Evolutionary conservation across 2,797 vertebrate genomes (phyloP), one percentile per base, ranked within the genome.

Genomic region (Lerista edwardsae): DNA sequence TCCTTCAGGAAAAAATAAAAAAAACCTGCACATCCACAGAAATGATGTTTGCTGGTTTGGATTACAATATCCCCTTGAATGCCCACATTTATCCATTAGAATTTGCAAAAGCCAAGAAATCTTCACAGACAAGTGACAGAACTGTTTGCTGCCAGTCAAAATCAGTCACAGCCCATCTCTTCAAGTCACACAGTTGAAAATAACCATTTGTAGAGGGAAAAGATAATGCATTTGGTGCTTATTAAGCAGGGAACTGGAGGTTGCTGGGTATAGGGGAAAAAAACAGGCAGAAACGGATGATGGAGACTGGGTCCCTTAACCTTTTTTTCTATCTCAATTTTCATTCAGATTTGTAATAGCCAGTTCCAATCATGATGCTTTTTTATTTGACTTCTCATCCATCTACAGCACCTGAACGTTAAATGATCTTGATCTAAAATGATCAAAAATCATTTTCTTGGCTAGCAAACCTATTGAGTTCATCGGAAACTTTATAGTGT

Each of bases 11-110:
- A 78, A 27, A 5, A 55, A 55, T 17, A 55, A 55, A 51, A 51
- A 14, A 51, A 2, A 51, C 7, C 4, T 55, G 69, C 0, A 0
- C 1, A 5, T 23, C 27, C 87, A 17, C 34, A 0, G 0, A 86
- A 73, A 39, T 34, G 57, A 36, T 79, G 41, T 85, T 78, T 75
- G 78, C 80, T 74, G 27, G 8, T 55, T 76, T 80, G 75, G 41
- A 73, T 89, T 90, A 55, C 31, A 72, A 25, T 80, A 61, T 74
- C 23, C 29, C 73, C 36, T 86, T 72, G 19, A 64, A 68, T 0
- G 2, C 61, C n/a, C 17, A 75, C 62, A 21, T 82, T 84, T 62
- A 61, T 67, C 71, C 69, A 7, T 1, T 19, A 62, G 21, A 47
- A 36, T 80, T 84, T 89, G n/a, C 47, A 80, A 31, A 86, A 75